Percentiles rank a stretch among this genome's conserved stretches.
Evolutionary conservation across 2,888 invertebrate genomes (phyloP).

Genomic region (Heliconius ismenius): DNA sequence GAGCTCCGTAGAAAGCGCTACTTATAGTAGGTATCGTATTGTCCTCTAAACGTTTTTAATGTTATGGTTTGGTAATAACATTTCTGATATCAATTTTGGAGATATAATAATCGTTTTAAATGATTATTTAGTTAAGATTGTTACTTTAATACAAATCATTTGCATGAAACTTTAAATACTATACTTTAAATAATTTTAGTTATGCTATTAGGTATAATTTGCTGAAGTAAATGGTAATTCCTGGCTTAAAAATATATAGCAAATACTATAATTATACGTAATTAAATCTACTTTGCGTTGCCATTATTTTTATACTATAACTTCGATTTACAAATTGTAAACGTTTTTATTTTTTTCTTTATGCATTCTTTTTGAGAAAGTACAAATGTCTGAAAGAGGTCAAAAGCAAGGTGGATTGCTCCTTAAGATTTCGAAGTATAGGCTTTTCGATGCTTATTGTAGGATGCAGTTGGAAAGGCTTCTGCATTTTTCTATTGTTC

Average conservation of each 20-base stretch:
- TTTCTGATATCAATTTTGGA: neutral
- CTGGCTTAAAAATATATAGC: neutral
- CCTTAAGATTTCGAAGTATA: conserved; percentile 35
- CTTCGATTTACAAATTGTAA: too few species aligned
- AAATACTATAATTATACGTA: neutral
- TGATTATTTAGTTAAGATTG: neutral
- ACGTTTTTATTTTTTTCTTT: too few species aligned
- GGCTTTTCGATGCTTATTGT: conserved; percentile 37
- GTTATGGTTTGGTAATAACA: neutral
- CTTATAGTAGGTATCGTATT: conserved; percentile 1
- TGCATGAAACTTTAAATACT: neutral
- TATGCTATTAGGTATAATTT: neutral
- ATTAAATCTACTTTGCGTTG: neutral
- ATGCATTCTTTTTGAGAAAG: conserved; percentile 4
- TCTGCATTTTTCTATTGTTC: conserved; percentile 3
- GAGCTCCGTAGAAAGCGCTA: conserved; percentile 11
- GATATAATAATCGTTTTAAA: neutral
- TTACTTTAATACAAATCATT: neutral
- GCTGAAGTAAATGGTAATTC: neutral
- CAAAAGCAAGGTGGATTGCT: conserved; percentile 31
- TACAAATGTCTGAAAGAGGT: conserved; percentile 26
- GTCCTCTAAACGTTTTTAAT: conserved; percentile 2
- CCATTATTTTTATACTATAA: neutral
- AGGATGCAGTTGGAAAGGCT: conserved; percentile 15
- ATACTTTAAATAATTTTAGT: conserved; percentile 9